Base-by-base conservation (phyloP, 2,113 vertebrate genomes). In the Lepisosteus oculatus region DNA sequence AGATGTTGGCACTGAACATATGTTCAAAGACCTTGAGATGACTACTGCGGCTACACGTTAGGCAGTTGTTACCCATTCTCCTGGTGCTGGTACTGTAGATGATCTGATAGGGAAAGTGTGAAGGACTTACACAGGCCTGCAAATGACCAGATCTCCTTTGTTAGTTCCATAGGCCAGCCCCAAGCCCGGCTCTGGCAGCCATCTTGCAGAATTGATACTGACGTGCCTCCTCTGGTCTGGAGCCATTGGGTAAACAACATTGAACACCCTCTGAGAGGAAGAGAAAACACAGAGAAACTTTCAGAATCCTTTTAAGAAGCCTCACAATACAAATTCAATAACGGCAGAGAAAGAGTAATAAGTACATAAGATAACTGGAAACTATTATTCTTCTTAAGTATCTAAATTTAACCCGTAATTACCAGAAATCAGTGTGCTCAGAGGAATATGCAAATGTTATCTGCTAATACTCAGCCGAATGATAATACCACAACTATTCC, bases 141-240 rank as follows among this genome's bases (percentile, higher is more conserved):
- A 99, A 78, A 99, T 99, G 84, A 99, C 96, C 86, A 99, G 90
- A 89, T 99, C 97, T 70, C 97, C 97, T 78, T 99, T 99, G 91
- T 99, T 99, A 85, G 97, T 99, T 69, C 97, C 97, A 3, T 99
- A 99, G 0, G 97, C 97, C 85, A 99, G 84, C 74, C 97, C 97
- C 68, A 99, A 92, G 42, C 97, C 97, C 0, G 97, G 96, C 55
- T 98, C 97, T 0, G 97, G 97, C 61, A 99, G 94, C 96, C 96
- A 99, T 70, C 97, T 94, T 63, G 97, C 97, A 0, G 97, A 99
- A 86, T 99, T 99, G 83, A 99, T 99, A 86, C 97, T 99, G 89
- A 99, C 97, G 0, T 99, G 96, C 86, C 97, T 92, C 57, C 97
- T 87, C 88, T 99, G 97, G 88, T 99, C 97, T 0, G 97, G 96